phyloP scores from a whole-genome alignment of 2,797 vertebrate genomes.

The Phylloscopus collybita region DNA sequence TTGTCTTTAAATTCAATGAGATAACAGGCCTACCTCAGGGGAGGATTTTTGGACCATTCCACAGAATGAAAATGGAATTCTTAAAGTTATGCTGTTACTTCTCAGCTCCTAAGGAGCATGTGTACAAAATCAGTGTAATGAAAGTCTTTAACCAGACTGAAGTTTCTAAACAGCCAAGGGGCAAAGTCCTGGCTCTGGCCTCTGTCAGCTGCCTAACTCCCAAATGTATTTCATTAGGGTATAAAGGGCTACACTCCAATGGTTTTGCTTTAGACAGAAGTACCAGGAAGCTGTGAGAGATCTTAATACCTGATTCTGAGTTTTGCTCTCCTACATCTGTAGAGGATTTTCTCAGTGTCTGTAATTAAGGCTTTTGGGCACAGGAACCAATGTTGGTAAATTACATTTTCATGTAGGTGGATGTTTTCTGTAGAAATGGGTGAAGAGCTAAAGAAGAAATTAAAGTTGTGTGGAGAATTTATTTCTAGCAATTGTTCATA shows the following conservation, averaged over 20 bases:
- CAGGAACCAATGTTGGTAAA: neutral
- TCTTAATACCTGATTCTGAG: neutral
- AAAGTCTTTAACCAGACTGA: neutral
- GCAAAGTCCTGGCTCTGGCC: neutral
- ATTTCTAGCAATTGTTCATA: neutral
- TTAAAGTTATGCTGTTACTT: neutral
- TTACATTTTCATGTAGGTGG: neutral
- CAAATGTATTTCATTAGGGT: neutral
- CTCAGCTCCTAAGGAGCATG: neutral
- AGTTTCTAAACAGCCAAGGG: neutral
- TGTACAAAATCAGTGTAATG: neutral
- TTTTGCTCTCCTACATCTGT: neutral
- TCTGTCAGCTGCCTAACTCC: neutral
- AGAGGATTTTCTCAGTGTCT: neutral
- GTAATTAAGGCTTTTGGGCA: neutral
- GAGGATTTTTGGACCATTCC: neutral
- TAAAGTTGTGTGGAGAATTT: neutral
- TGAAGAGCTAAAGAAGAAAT: neutral
- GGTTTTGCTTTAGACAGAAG: neutral
- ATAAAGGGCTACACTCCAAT: neutral
- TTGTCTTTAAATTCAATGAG: slow-evolving; percentile 9
- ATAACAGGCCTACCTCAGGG: neutral
- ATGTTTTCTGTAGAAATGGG: neutral
- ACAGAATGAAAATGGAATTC: neutral
- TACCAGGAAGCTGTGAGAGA: neutral